Base-by-base conservation (phyloP, 2,888 invertebrate species). In the Aricia artaxerxes region DNA sequence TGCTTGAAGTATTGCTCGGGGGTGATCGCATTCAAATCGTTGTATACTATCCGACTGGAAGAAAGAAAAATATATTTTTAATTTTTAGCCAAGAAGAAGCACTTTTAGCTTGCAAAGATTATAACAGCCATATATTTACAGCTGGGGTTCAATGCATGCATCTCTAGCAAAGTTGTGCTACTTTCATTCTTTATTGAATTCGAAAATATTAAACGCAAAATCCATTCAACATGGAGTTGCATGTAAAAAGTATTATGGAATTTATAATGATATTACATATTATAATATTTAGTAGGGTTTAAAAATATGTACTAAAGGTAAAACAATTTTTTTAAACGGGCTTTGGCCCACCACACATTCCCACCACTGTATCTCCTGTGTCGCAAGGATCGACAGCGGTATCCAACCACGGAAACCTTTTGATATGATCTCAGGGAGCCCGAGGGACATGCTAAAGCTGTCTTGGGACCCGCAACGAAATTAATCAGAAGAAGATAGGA, bases 1-100 rank as follows among this genome's bases (percentile, higher is more conserved):
- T 98, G 97, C 91, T 98, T 98, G 90, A 98, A 98, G 93, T 98
- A 99, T 93, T 98, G 98, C 92, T 99, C 98, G 0, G 99, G 99
- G 6, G 99, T 98, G 85, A 99, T 97, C 79, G 97, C 96, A 90
- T 97, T 97, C 81, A 99, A 95, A 91, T 99, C 99, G 87, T 96
- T 97, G 94, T 98, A 99, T 49, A 97, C 96, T 86, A 99, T 97
- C 87, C 97, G 97, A 86, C 98, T 98, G 95, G 3, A 90, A 90
- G 78, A 80, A 78, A 35, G 11, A 78, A n/a, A 49, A 1, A 31
- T 57, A n/a, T 24, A 11, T 44, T 44, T 73, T 40, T 7, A 2
- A 13, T 73, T 76, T 61, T 38, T 49, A 40, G 60, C 57, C 1
- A 73, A 49, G 40, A 40, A 40, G 4, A 44, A 44, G 2, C 2